Base-by-base conservation (phyloP, 1,140 invertebrate genomes). In the Panagrolaimus sp. region DNA sequence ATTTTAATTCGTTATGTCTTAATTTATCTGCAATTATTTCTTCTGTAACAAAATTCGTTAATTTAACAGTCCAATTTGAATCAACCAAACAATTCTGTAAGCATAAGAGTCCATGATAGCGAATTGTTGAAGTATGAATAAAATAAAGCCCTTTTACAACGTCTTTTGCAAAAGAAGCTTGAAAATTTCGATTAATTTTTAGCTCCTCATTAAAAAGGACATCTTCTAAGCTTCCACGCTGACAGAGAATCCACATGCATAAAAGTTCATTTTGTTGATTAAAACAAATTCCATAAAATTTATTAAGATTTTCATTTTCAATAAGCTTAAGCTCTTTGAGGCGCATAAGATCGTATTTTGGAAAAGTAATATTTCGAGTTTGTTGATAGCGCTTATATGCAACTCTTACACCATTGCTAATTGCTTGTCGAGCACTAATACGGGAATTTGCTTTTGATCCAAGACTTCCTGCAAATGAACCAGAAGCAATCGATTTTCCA, bases 101-200 rank as follows among this genome's bases (percentile, higher is more conserved):
- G 65, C 81, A 83, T 5, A 81, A 42, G 53, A 83, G 71, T 23
- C 79, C 79, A 61, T 81, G 79, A 43, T 77, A 79, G 47, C 74
- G 67, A 20, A 81, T 46, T 23, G 63, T 66, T 9, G 81, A 78
- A 20, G 74, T 68, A 63, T 81, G 79, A n/a, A 81, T 16, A 64
- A 82, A 81, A 16, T 69, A 66, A 0, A 81, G 63, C 14, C 80
- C 79, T 81, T 83, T 82, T 14, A 79, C 75, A 23, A 83, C 77
- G 66, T 82, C 80, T 53, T 82, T 82, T 8, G 81, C 80, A 63
- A 82, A 82, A 7, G 80, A 83, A n/a, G 81, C 79, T 74, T 82
- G 80, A 64, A 82, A 82, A 64, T 83, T 82, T n/a, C 74, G 67
- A 13, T 76, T 80, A 16, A 82, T 72, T 68, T 82, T 82, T 25